Conservation (phyloP, 2,888 invertebrate species). For the Chymomyza fuscimana region DNA sequence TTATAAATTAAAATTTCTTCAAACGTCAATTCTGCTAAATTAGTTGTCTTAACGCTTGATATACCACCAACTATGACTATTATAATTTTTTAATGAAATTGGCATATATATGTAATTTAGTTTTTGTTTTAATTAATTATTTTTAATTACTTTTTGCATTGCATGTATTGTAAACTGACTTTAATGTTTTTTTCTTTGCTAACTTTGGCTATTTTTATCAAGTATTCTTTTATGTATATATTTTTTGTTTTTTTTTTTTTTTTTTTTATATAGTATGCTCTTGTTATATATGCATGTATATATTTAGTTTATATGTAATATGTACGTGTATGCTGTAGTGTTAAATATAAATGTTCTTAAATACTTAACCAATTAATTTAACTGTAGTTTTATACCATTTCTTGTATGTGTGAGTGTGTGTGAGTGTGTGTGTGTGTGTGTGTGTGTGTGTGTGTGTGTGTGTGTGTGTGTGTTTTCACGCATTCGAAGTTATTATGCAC, state of each 20-base stretch:
- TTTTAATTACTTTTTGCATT: constrained; percentile 6
- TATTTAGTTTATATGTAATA: constrained; percentile 29
- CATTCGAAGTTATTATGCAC: constrained; percentile 14
- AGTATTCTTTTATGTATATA: constrained; percentile 14
- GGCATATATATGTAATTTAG: constrained; percentile 7
- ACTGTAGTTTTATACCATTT: neutral
- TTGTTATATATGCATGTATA: constrained; percentile 24
- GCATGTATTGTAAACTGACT: constrained; percentile 9
- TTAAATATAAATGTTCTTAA: constrained; percentile 33
- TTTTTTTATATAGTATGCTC: constrained; percentile 22
- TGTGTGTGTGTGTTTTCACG: neutral
- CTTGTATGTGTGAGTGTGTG: neutral
- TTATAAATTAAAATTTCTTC: neutral
- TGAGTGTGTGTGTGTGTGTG: neutral
- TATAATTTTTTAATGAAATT: neutral
- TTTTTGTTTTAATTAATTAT: constrained; percentile 19
- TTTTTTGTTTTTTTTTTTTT: constrained; percentile 21
- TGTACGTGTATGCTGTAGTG: constrained; percentile 20
- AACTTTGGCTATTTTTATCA: constrained; percentile 17
- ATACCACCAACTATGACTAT: neutral
- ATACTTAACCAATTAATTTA: neutral
- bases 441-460: neutral
- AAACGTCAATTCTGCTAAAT: neutral
- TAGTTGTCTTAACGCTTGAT: neutral
- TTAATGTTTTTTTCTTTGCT: constrained; percentile 10